These are phyloP conservation scores for Sialis lutaria DNA, from an alignment of 2,888 invertebrate genomes.

Conservation along the genomic window DNA sequence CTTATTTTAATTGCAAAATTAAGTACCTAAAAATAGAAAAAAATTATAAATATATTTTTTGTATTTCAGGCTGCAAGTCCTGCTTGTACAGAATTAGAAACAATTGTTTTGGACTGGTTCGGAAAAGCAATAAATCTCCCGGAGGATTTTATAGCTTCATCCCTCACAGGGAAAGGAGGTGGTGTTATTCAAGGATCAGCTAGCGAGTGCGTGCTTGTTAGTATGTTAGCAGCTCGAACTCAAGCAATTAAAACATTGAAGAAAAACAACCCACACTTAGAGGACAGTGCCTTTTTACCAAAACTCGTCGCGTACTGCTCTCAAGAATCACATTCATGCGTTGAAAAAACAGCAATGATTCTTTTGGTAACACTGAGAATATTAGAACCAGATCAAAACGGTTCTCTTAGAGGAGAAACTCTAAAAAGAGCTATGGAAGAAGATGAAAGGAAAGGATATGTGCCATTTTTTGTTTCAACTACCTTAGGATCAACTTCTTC, in stretches of 20 bases:
- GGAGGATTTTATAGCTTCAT: constrained; percentile 36
- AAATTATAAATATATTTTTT: neutral
- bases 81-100: constrained; percentile 72
- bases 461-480: constrained; percentile 69
- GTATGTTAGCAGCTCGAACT: constrained; percentile 57
- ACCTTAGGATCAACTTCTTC: constrained; percentile 72
- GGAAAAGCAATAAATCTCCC: constrained; percentile 61
- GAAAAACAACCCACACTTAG: constrained; percentile 28
- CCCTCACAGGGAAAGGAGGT: constrained; percentile 44
- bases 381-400: constrained; percentile 51
- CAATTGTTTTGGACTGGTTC: constrained; percentile 69
- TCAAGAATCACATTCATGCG: constrained; percentile 56
- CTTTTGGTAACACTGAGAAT: constrained; percentile 53
- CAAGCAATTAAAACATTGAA: constrained; percentile 52
- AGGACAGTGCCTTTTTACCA: constrained; percentile 56
- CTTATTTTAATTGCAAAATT: no score
- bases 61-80: constrained; percentile 58
- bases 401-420: constrained; percentile 42
- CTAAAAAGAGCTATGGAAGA: constrained; percentile 46
- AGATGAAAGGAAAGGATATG: constrained; percentile 53
- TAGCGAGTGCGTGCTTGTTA: constrained; percentile 65
- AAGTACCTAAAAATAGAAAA: neutral
- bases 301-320: constrained; percentile 61
- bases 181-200: constrained; percentile 74
- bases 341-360: constrained; percentile 66